These are phyloP conservation scores for Mola mola DNA, from an alignment of 2,113 vertebrate species.

Conservation along the genomic window DNA sequence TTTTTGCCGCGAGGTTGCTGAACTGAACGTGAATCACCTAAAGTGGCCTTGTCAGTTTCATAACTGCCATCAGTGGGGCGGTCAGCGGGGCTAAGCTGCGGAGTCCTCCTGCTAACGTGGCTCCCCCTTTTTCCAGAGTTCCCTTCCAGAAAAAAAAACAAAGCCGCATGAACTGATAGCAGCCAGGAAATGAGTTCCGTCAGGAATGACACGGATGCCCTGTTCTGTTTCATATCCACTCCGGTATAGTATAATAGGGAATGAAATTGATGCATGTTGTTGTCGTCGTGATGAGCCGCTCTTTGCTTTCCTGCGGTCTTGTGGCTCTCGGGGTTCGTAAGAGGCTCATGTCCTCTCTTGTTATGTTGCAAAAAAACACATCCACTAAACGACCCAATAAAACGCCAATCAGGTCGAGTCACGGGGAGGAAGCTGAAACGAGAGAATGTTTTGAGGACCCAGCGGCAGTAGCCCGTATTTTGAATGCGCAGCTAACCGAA, in stretches of 20 bases:
- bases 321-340: slow-evolving; percentile 64
- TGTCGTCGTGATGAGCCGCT: slow-evolving; percentile 37
- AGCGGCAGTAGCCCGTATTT: slow-evolving; percentile 15
- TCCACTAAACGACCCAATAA: slow-evolving; percentile 61
- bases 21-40: slow-evolving; percentile 45
- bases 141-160: slow-evolving; percentile 62
- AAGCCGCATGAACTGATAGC: slow-evolving; percentile 59
- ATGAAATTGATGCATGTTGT: slow-evolving; percentile 53
- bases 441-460: no score
- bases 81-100: slow-evolving; percentile 48
- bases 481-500: no score
- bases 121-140: slow-evolving; percentile 43
- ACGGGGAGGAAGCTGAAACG: no score
- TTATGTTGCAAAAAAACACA: slow-evolving; percentile 54
- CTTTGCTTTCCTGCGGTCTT: slow-evolving; percentile 57
- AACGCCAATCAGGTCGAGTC: slow-evolving; percentile 47
- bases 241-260: slow-evolving; percentile 39
- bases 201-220: slow-evolving; percentile 42
- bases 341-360: slow-evolving; percentile 64
- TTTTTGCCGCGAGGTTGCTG: slow-evolving; percentile 27
- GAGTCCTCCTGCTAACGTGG: slow-evolving; percentile 52
- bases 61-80: slow-evolving; percentile 56
- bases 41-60: slow-evolving; percentile 45
- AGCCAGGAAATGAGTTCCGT: slow-evolving; percentile 69
- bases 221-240: slow-evolving; percentile 57